Conservation (phyloP, 2,113 vertebrate genomes). For the Spea multiplicata region DNA sequence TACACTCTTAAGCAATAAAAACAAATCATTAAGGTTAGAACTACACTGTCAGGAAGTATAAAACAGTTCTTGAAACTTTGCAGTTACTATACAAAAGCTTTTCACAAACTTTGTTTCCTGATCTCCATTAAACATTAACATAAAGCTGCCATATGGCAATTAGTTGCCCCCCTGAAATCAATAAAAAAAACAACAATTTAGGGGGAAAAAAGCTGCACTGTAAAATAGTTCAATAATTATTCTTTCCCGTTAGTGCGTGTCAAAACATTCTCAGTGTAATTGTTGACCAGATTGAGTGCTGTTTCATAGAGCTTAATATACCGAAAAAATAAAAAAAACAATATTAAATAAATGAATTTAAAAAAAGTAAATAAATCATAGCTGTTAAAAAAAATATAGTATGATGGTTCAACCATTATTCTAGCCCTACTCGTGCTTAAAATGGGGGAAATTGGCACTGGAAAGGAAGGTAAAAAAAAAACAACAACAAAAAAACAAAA, state of each 20-base stretch:
- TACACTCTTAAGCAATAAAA: conserved; percentile 93
- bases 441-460: too few relatives aligned
- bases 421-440: too few relatives aligned
- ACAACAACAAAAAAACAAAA: too few relatives aligned
- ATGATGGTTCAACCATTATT: too few relatives aligned
- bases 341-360: neutral
- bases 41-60: conserved; percentile 85
- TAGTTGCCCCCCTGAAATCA: conserved; percentile 80
- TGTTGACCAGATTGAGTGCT: conserved; percentile 69
- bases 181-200: conserved; percentile 74
- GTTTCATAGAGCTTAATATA: conserved; percentile 50
- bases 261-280: conserved; percentile 59
- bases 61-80: conserved; percentile 79
- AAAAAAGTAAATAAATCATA: too few relatives aligned
- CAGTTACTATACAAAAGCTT: conserved; percentile 77
- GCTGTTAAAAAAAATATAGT: too few relatives aligned
- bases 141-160: conserved; percentile 75
- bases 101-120: conserved; percentile 78
- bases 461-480: too few relatives aligned
- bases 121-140: conserved; percentile 82
- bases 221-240: conserved; percentile 70
- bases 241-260: conserved; percentile 64
- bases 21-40: conserved; percentile 85
- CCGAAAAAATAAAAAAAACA: conserved; percentile 48
- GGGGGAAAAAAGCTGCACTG: conserved; percentile 60